Evolutionary conservation across 2,888 invertebrate species (phyloP).

Genomic region (Chaitophorus viminalis): DNA sequence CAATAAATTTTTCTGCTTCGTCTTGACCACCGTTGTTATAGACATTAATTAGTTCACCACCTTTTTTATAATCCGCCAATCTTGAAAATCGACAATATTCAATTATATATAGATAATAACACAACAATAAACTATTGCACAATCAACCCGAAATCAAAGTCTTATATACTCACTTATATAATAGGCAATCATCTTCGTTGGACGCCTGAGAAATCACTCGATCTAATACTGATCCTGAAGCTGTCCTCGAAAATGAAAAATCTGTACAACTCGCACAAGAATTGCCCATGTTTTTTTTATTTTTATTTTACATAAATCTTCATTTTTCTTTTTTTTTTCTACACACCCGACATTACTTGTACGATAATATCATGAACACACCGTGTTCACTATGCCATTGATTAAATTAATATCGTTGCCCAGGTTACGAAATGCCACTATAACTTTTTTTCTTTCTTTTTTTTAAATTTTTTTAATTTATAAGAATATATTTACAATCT

Average conservation of each 20-base stretch:
- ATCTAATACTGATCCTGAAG: constrained; percentile 81
- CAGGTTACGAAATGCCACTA: background rate
- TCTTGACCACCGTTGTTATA: constrained; percentile 84
- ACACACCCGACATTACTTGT: background rate
- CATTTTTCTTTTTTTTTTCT: no score
- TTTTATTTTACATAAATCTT: background rate
- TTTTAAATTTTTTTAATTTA: no score
- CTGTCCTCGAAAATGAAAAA: constrained; percentile 38
- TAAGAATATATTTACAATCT: no score
- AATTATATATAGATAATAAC: background rate
- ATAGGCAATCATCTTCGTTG: constrained; percentile 84
- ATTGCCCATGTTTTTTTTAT: constrained; percentile 36
- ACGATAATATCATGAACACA: background rate
- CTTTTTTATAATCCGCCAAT: constrained; percentile 89
- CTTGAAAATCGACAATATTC: constrained; percentile 65
- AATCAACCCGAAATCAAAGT: background rate
- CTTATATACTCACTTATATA: constrained; percentile 71
- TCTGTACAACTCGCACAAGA: constrained; percentile 34
- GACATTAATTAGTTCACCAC: constrained; percentile 88
- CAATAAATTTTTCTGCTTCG: constrained; percentile 85
- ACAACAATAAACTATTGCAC: no score
- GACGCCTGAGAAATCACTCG: constrained; percentile 89
- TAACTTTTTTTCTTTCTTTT: no score
- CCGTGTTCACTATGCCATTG: background rate
- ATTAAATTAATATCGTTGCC: background rate